These are phyloP conservation scores for Apis florea DNA, from an alignment of 1,140 invertebrate species.

Conservation along the genomic window DNA sequence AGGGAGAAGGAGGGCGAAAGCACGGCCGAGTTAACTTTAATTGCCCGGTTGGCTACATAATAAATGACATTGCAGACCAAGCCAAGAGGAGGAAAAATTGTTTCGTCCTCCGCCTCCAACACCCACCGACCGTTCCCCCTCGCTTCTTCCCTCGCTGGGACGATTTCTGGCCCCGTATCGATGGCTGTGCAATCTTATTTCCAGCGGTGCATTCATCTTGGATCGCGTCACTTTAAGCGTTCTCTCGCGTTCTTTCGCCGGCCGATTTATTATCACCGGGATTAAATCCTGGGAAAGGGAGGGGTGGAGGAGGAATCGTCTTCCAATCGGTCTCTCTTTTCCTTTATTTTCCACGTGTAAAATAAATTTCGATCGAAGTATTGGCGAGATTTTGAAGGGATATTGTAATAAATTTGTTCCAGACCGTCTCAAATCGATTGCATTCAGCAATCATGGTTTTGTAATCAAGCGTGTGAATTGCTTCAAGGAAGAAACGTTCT, in stretches of 20 bases:
- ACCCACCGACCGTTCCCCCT: background rate
- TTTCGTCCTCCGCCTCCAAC: slow-evolving; percentile 42
- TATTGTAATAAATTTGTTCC: too few species aligned
- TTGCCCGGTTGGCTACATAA: slow-evolving; percentile 69
- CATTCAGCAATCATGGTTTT: background rate
- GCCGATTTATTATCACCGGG: slow-evolving; percentile 37
- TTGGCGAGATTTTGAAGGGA: too few species aligned
- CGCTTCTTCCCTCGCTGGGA: background rate
- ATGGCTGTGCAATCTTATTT: slow-evolving; percentile 47
- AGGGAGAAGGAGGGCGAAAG: slow-evolving; percentile 30
- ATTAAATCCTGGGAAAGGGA: slow-evolving; percentile 23
- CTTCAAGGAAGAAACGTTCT: background rate
- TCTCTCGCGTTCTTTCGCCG: background rate
- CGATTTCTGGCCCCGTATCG: slow-evolving; percentile 31
- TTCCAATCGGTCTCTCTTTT: background rate
- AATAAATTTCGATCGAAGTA: background rate
- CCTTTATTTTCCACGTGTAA: background rate
- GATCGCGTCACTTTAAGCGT: slow-evolving; percentile 22
- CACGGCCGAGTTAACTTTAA: slow-evolving; percentile 72
- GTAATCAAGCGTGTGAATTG: background rate
- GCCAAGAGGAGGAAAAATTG: slow-evolving; percentile 64
- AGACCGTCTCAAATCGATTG: too few species aligned
- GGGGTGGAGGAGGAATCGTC: too few species aligned
- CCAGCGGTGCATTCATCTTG: slow-evolving; percentile 47
- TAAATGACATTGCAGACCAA: slow-evolving; percentile 69